Conservation (phyloP, 2,888 invertebrate species). For the Cinara cedri region DNA sequence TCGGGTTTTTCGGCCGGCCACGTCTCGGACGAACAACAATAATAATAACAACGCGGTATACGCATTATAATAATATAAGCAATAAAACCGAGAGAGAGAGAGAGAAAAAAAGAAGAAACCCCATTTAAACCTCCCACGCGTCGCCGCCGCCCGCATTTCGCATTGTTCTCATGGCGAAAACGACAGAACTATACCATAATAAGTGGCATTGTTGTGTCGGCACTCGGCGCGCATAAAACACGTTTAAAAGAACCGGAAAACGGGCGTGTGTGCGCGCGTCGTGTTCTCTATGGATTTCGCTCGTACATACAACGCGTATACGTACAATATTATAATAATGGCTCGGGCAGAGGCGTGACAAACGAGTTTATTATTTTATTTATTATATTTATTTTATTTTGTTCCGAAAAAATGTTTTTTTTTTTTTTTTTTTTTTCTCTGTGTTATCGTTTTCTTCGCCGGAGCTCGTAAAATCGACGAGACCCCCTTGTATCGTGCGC, state of each 20-base stretch:
- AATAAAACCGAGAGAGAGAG: neutral
- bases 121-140: neutral
- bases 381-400: neutral
- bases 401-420: neutral
- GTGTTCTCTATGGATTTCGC: slow-evolving; percentile 41
- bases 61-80: too few species aligned
- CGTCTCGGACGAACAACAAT: too few species aligned
- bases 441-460: slow-evolving; percentile 15
- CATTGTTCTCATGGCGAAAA: slow-evolving; percentile 41
- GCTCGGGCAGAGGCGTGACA: slow-evolving; percentile 29
- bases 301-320: slow-evolving; percentile 9
- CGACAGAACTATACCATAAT: slow-evolving; percentile 7
- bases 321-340: neutral
- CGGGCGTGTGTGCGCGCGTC: neutral
- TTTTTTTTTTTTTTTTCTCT: too few species aligned
- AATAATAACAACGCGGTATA: too few species aligned
- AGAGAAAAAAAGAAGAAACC: neutral
- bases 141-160: slow-evolving; percentile 2
- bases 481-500: too few species aligned
- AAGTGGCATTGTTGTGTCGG: slow-evolving; percentile 26
- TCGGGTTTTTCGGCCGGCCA: too few species aligned
- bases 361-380: slow-evolving; percentile 44
- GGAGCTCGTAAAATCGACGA: slow-evolving; percentile 27
- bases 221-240: slow-evolving; percentile 26
- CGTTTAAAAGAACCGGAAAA: slow-evolving; percentile 48